Evolutionary conservation across 2,888 invertebrate species (phyloP).

Genomic region (Limnephilus auricula): DNA sequence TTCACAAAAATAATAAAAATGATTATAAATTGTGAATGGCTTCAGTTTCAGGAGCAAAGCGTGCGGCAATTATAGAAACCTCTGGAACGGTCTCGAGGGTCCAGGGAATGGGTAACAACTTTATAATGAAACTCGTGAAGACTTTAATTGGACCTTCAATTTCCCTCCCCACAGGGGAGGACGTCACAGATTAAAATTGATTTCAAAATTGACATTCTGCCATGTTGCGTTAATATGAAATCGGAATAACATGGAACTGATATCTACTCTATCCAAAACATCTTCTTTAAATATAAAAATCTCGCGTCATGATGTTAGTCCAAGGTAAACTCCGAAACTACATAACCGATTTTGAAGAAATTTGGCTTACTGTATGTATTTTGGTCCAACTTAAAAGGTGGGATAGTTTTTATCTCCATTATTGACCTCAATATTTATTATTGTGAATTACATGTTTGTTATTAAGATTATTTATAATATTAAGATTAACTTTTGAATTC

Average conservation of each 20-base stretch:
- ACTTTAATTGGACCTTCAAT: conserved; percentile 26
- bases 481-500: no score
- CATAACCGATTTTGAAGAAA: no score
- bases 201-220: not conserved
- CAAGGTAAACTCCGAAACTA: no score
- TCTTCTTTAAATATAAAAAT: no score
- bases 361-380: no score
- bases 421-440: no score
- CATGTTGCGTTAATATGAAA: not conserved
- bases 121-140: conserved; percentile 23
- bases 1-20: not conserved
- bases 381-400: no score
- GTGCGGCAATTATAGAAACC: not conserved
- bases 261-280: not conserved
- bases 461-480: no score
- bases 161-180: not conserved
- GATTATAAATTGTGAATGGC: not conserved
- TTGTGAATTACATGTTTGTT: no score
- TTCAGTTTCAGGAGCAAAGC: not conserved
- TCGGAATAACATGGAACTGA: not conserved
- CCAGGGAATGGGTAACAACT: not conserved
- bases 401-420: no score
- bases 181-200: conserved; percentile 18
- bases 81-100: not conserved
- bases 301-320: no score